Evolutionary conservation across 2,797 vertebrate species (phyloP).

Genomic region (Rhinogobio ventralis): DNA sequence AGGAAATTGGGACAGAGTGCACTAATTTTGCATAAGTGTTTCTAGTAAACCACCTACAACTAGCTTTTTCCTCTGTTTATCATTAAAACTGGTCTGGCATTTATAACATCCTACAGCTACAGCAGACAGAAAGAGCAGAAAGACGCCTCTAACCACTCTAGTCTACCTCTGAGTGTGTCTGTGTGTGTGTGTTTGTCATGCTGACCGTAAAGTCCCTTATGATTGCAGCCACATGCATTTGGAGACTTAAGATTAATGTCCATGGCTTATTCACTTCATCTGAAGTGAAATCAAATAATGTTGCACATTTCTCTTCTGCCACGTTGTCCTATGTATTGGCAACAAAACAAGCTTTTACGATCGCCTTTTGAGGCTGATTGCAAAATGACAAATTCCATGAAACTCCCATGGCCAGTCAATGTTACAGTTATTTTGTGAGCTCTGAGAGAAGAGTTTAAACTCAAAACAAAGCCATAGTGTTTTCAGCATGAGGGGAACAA

Average conservation of each 20-base stretch:
- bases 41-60: conserved; percentile 45
- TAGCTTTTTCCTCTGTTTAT: conserved; percentile 25
- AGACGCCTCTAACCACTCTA: conserved; percentile 51
- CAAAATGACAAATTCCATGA: not conserved
- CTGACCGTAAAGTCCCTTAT: not conserved
- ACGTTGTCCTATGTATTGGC: not conserved
- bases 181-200: not conserved
- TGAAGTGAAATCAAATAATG: not conserved
- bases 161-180: not conserved
- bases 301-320: not conserved
- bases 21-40: conserved; percentile 60
- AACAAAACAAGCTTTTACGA: not conserved
- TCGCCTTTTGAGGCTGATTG: not conserved
- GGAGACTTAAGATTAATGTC: not conserved
- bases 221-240: not conserved
- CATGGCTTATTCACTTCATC: not conserved
- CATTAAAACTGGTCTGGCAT: conserved; percentile 44
- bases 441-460: not conserved
- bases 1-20: conserved; percentile 52
- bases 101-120: conserved; percentile 45
- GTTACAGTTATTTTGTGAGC: not conserved
- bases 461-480: not conserved
- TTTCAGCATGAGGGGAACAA: not conserved
- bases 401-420: not conserved
- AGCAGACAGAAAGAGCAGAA: conserved; percentile 70